phyloP scores from a whole-genome alignment of 1,140 invertebrate species.

The Calephelis nemesis region DNA sequence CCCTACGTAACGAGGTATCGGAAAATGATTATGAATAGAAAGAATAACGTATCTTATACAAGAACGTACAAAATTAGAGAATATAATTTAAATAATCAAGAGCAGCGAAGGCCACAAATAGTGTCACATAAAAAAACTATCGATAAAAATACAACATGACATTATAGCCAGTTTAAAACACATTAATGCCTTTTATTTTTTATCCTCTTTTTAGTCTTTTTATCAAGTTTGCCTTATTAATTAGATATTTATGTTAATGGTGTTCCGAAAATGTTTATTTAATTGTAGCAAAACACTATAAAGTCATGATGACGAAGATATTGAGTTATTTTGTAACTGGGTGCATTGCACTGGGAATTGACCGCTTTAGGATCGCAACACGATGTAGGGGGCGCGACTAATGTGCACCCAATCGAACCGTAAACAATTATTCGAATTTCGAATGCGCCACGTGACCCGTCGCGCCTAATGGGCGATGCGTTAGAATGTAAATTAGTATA shows the following conservation, averaged over 20 bases:
- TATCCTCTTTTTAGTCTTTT: conserved; percentile 14
- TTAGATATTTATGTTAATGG: conserved; percentile 65
- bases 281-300: conserved; percentile 61
- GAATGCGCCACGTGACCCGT: conserved; percentile 53
- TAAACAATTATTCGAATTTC: conserved; percentile 58
- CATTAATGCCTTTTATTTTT: conserved; percentile 17
- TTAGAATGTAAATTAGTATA: conserved; percentile 14
- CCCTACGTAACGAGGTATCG: too few species aligned
- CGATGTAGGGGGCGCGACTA: conserved; percentile 42
- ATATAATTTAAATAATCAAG: conserved; percentile 1
- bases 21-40: too few species aligned
- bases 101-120: conserved; percentile 4
- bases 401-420: conserved; percentile 47
- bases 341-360: conserved; percentile 65
- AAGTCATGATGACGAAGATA: conserved; percentile 57
- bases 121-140: conserved; percentile 11
- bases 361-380: conserved; percentile 59
- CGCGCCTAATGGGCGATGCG: conserved; percentile 22
- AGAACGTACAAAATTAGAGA: too few species aligned
- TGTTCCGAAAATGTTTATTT: conserved; percentile 53
- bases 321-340: conserved; percentile 67
- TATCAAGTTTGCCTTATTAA: conserved; percentile 40
- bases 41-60: too few species aligned
- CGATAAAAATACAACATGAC: conserved; percentile 5
- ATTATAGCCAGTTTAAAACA: conserved; percentile 6